Evolutionary conservation across 1,140 invertebrate species (phyloP), one percentile per base, ranked within the genome.

Genomic region (Goniozus legneri): DNA sequence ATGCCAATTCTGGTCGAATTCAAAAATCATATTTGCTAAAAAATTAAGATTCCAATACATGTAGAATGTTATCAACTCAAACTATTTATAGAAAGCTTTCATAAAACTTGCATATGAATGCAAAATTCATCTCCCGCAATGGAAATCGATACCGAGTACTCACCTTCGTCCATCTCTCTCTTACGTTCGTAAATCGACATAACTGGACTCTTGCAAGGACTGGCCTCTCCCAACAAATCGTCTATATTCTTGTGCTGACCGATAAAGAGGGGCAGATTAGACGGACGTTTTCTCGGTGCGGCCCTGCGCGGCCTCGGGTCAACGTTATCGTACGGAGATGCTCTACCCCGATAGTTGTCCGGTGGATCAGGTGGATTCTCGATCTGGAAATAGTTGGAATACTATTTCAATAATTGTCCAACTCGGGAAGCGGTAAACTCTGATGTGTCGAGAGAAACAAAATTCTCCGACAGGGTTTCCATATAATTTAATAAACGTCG

Each of bases 201-300:
- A 30, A 60, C 41, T 1, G 67, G 62, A 40, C 59, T 68, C 7
- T 64, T 62, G 14, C 54, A 57, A 15, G 57, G 65, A 20, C 64
- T 49, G 19, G 68, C 56, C 18, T 77, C 77, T 4, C 88, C 88
- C 36, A 92, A 73, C 59, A 91, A 79, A 59, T 91, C 88, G 60
- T 92, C 89, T 44, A 92, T 91, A 67, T 92, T 88, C 8, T 84
- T 87, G 62, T 87, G 84, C 45, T 81, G 79, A 15, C 88, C 87
- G 56, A 91, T 89, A 64, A 88, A 91, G 45, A 84, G 70, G 51
- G 77, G 64, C 21, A 76, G 54, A 31, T 72, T 75, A 48, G 70
- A 63, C 14, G 62, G 66, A 37, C 65, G 65, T 51, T 67, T 67
- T 27, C 65, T 55, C 18, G 62, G 58, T 3, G 48, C 44, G 19